A percentile compares a stretch with the other conserved stretches of the same genome.
Evolutionary conservation across 2,113 vertebrate species (phyloP).

Genomic region (Pteruthius melanotis): DNA sequence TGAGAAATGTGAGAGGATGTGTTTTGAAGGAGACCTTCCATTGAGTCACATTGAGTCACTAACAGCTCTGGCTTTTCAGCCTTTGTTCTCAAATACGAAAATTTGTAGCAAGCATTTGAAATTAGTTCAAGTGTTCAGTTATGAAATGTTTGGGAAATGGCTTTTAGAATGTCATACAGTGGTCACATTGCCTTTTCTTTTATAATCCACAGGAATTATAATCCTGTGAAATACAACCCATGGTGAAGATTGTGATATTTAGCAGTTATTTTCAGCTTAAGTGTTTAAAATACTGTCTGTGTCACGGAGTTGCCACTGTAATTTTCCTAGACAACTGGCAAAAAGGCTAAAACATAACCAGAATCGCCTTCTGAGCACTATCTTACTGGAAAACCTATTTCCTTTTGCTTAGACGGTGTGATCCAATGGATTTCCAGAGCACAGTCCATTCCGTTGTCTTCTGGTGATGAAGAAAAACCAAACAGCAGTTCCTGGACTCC

Average conservation of each 20-base stretch:
- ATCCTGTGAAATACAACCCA: too few relatives aligned
- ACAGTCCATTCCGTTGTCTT: not conserved
- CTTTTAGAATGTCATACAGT: not conserved
- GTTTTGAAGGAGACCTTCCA: not conserved
- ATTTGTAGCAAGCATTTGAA: not conserved
- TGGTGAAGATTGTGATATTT: not conserved
- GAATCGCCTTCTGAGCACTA: not conserved
- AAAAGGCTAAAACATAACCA: not conserved
- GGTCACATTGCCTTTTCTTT: not conserved
- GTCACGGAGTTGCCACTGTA: not conserved
- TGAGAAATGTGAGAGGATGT: not conserved
- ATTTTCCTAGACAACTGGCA: not conserved
- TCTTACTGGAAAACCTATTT: not conserved
- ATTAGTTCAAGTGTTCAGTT: not conserved
- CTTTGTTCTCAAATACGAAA: not conserved
- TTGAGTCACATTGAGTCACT: not conserved
- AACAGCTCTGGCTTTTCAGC: not conserved
- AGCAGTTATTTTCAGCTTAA: not conserved
- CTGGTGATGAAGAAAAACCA: not conserved
- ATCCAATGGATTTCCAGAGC: not conserved
- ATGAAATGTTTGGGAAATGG: not conserved
- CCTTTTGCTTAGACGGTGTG: not conserved
- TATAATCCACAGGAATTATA: not conserved
- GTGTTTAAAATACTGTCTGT: not conserved
- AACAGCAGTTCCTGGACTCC: not conserved